Evolutionary conservation across 1,140 invertebrate genomes (phyloP).

Genomic region (Drosophila punjabiensis): DNA sequence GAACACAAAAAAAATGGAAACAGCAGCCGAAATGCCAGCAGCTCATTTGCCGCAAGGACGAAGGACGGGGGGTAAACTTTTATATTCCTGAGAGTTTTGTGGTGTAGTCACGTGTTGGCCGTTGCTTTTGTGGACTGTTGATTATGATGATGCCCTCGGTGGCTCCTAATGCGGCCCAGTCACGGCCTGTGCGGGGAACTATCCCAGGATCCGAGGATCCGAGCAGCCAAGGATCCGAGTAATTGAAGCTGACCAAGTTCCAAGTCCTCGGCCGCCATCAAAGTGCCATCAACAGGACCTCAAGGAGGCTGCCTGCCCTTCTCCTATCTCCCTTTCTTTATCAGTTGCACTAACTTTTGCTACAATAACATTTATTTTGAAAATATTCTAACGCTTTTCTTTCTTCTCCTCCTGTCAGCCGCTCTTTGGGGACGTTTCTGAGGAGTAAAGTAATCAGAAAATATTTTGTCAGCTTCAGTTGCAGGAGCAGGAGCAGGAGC

Average conservation of each 20-base stretch:
- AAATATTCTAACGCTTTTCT: slow-evolving; percentile 56
- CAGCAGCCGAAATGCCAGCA: slow-evolving; percentile 34
- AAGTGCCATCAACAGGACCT: slow-evolving; percentile 73
- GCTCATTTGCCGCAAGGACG: slow-evolving; percentile 40
- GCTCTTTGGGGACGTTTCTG: slow-evolving; percentile 37
- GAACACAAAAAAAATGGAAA: slow-evolving; percentile 32
- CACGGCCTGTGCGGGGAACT: slow-evolving; percentile 32
- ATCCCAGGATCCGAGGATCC: not conserved
- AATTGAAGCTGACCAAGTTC: slow-evolving; percentile 42
- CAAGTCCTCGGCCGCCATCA: slow-evolving; percentile 43
- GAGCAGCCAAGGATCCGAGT: slow-evolving; percentile 13
- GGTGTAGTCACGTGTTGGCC: slow-evolving; percentile 54
- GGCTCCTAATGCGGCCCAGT: slow-evolving; percentile 36
- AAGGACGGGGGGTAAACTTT: slow-evolving; percentile 22
- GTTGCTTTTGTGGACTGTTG: slow-evolving; percentile 50
- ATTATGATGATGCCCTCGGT: slow-evolving; percentile 51
- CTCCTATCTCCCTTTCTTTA: slow-evolving; percentile 23
- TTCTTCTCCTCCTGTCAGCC: not conserved
- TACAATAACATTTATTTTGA: slow-evolving; percentile 80
- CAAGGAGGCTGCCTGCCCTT: slow-evolving; percentile 9
- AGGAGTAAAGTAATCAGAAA: slow-evolving; percentile 77
- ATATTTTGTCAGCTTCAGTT: slow-evolving; percentile 77
- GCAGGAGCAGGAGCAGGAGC: slow-evolving; percentile 10
- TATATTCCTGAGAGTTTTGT: slow-evolving; percentile 62
- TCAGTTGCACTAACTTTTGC: slow-evolving; percentile 75